Conservation (phyloP, 1,140 invertebrate genomes). For the Macrobrachium rosenbergii region DNA sequence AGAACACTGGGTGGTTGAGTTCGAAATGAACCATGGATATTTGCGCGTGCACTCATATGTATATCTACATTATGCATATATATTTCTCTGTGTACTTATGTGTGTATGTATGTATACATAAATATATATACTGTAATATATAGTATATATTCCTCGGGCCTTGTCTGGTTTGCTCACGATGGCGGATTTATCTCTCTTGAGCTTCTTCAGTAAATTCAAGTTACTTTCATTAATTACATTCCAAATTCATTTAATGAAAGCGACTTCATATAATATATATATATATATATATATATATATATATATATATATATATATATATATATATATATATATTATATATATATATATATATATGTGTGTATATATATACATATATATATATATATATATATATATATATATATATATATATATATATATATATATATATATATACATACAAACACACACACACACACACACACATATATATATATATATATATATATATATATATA, state of each 20-base stretch:
- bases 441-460: not conserved
- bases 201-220: no score
- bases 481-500: conserved; percentile 15
- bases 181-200: no score
- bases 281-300: no score
- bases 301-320: no score
- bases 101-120: not conserved
- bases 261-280: no score
- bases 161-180: no score
- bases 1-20: no score
- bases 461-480: not conserved
- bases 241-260: no score
- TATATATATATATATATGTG: conserved; percentile 30
- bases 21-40: not conserved
- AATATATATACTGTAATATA: no score
- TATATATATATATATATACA: not conserved
- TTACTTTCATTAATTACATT: no score
- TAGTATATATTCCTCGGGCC: not conserved
- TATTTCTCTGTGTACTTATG: not conserved
- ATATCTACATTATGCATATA: conserved; percentile 29
- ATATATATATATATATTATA: conserved; percentile 29
- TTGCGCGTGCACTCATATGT: not conserved
- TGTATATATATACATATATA: conserved; percentile 24
- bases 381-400: conserved; percentile 7
- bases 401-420: conserved; percentile 2